These are phyloP conservation scores for Laticauda colubrina DNA, from an alignment of 2,113 vertebrate genomes.

Conservation along the genomic window DNA sequence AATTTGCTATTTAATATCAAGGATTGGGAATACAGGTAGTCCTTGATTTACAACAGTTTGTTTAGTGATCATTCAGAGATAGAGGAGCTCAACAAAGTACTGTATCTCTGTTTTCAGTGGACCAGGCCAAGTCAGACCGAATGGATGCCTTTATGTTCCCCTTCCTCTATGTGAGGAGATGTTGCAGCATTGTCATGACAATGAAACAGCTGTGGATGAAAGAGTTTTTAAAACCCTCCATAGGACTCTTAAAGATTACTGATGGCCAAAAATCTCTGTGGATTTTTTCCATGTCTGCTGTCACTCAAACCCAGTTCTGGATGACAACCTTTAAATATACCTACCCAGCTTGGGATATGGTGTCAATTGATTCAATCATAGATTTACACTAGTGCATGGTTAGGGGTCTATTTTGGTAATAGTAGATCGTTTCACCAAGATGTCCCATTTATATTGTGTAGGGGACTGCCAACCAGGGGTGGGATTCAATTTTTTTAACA, in stretches of 20 bases:
- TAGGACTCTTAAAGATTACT: neutral
- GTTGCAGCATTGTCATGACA: neutral
- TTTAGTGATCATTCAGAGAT: no score
- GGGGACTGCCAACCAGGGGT: neutral
- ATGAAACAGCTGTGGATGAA: neutral
- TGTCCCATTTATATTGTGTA: neutral
- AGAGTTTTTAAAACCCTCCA: neutral
- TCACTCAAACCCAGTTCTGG: neutral
- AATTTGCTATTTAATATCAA: no score
- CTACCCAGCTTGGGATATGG: neutral
- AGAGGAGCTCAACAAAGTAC: neutral
- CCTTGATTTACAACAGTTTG: no score
- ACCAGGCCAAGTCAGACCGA: neutral
- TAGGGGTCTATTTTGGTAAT: neutral
- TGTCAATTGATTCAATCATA: neutral
- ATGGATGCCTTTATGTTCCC: neutral
- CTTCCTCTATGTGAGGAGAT: neutral
- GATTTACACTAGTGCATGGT: neutral
- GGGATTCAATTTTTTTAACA: no score
- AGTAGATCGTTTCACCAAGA: neutral
- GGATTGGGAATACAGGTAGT: no score
- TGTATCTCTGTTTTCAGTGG: neutral
- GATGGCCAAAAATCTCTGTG: neutral
- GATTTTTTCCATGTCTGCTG: neutral
- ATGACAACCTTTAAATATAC: neutral